Evolutionary conservation across 2,888 invertebrate genomes (phyloP), one percentile per base, ranked within the genome.

Genomic region (Tiliacea aurago): DNA sequence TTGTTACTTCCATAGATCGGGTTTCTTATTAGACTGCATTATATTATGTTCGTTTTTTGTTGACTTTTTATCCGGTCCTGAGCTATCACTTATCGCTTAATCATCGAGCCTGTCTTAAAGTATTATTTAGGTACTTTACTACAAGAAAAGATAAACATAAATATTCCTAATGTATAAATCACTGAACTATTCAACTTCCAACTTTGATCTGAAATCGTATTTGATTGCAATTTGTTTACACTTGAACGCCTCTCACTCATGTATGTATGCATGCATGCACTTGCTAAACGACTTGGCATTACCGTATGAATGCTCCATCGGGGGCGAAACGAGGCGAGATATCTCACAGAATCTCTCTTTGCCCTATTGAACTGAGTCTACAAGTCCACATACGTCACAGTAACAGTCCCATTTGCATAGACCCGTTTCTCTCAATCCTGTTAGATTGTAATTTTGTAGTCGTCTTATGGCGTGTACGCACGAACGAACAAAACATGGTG

Each of bases 211-310:
- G 65, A 65, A 81, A 66, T 71, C 65, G 10, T 68, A 55, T 74
- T 74, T 81, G 80, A 83, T 80, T 80, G 84, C 68, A 80, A 75
- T 70, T 69, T 61, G 70, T 84, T 81, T 65, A 77, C 82, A 84
- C 73, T 71, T 13, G 62, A 53, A 70, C 56, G 67, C 59, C 47
- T 66, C 66, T 75, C 58, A 55, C 68, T 80, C 65, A 81, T 83
- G 64, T 69, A 69, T 80, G 75, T 83, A 81, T 81, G 75, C 68
- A 81, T 81, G 75, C 68, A 81, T 83, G 80, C 65, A 80, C 74
- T 69, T 69, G 80, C 68, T 47, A 59, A 74, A 73, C 83, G 79
- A 67, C 63, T 59, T 78, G 67, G 69, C 69, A 49, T 58, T 69
- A 58, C 67, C 49, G 65, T 55, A 65, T 66, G 70, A 45, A 55